These are phyloP conservation scores for Drosophila suzukii DNA, from an alignment of 1,140 invertebrate species.

Conservation along the genomic window DNA sequence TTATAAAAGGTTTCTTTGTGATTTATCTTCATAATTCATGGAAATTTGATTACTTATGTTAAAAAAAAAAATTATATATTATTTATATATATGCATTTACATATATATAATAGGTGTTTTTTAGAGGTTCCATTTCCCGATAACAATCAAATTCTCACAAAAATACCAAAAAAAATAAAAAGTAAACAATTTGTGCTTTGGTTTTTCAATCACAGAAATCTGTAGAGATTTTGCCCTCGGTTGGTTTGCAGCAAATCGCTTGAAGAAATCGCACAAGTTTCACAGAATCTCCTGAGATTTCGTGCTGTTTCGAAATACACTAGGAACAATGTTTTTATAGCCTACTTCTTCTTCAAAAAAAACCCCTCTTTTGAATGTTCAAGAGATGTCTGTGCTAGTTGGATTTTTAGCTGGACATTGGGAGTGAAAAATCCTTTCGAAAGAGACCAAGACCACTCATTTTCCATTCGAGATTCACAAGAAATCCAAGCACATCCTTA, in stretches of 20 bases:
- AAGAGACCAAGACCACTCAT: neutral
- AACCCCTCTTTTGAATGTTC: neutral
- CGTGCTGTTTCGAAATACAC: neutral
- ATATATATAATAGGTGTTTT: conserved; percentile 59
- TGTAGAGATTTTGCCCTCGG: neutral
- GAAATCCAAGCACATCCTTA: neutral
- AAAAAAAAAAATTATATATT: conserved; percentile 63
- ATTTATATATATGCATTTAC: conserved; percentile 62
- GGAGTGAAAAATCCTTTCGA: neutral
- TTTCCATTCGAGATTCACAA: conserved; percentile 1
- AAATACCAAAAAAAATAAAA: neutral
- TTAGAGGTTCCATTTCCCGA: conserved; percentile 13
- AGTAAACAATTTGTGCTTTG: conserved; percentile 1
- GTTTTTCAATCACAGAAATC: conserved; percentile 6
- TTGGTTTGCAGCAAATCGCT: neutral
- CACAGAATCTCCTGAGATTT: conserved; percentile 9
- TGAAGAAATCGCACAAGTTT: neutral
- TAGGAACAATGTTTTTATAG: conserved; percentile 10
- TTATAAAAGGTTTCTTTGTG: conserved; percentile 82
- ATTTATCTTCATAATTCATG: conserved; percentile 81
- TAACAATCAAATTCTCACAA: conserved; percentile 13
- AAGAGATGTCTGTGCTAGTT: conserved; percentile 4
- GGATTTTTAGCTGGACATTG: conserved; percentile 1
- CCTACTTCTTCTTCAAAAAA: neutral
- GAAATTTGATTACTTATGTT: conserved; percentile 80